Conservation (phyloP, 2,888 invertebrate species). For the Neelides folsomi region DNA sequence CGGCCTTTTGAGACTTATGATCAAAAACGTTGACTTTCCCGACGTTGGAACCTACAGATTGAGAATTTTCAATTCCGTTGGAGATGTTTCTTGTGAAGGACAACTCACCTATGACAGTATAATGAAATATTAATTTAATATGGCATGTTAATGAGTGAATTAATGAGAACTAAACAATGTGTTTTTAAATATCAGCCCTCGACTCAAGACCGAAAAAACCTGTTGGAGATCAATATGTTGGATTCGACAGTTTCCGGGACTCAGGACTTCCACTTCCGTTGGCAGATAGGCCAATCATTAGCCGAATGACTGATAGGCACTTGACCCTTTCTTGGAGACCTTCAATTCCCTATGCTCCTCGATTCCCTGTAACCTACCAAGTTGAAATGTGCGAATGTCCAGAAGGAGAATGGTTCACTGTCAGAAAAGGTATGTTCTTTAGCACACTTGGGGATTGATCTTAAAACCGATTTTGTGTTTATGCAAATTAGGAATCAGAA, state of each 20-base stretch:
- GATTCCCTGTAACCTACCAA: constrained; percentile 83
- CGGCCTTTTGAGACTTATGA: constrained; percentile 65
- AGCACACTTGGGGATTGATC: background rate
- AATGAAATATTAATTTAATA: background rate
- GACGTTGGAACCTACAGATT: constrained; percentile 77
- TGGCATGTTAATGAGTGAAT: background rate
- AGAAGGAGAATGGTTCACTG: constrained; percentile 76
- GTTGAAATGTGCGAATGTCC: constrained; percentile 89
- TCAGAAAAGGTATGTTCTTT: constrained; percentile 50
- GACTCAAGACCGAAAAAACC: background rate
- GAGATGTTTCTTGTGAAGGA: constrained; percentile 66
- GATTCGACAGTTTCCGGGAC: constrained; percentile 67
- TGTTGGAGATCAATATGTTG: constrained; percentile 60
- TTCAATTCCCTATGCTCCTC: constrained; percentile 71
- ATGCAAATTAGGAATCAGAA: constrained; percentile 7
- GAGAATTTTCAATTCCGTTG: constrained; percentile 69
- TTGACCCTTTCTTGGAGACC: constrained; percentile 88
- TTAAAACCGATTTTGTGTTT: no score
- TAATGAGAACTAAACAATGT: background rate
- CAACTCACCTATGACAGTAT: constrained; percentile 66
- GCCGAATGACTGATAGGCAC: constrained; percentile 77
- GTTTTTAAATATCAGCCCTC: background rate
- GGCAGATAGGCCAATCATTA: constrained; percentile 79
- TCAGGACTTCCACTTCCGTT: constrained; percentile 75
- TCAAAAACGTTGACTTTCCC: constrained; percentile 46